Conservation (phyloP, 2,888 invertebrate species). For the Idaea aversata region DNA sequence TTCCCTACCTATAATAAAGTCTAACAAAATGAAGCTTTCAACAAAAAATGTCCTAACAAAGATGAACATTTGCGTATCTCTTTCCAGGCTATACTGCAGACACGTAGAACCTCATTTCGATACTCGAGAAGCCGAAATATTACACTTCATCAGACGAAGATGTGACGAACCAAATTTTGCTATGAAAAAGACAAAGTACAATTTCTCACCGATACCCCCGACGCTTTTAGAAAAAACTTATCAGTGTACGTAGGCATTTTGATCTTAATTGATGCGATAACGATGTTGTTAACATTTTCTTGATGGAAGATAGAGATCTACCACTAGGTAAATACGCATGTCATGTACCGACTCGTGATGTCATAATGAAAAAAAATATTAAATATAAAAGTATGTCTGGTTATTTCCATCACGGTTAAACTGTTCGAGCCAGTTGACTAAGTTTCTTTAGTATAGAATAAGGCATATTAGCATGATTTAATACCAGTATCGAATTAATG, state of each 20-base stretch:
- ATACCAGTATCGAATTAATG: too few species aligned
- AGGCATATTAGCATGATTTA: too few species aligned
- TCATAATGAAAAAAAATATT: too few species aligned
- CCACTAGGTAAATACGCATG: too few species aligned
- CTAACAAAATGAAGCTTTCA: too few species aligned
- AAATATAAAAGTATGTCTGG: too few species aligned
- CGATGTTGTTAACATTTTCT: background rate
- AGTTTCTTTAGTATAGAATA: too few species aligned
- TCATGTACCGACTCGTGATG: too few species aligned
- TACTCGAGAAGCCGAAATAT: conserved; percentile 53
- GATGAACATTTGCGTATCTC: background rate
- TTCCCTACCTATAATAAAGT: too few species aligned
- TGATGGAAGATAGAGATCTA: background rate
- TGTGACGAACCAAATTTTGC: conserved; percentile 58
- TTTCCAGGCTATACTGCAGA: conserved; percentile 65
- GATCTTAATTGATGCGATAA: background rate
- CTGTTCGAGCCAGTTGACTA: too few species aligned
- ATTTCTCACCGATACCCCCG: conserved; percentile 56
- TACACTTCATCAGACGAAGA: conserved; percentile 62
- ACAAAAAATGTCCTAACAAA: background rate
- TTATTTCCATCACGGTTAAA: too few species aligned
- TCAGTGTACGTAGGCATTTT: conserved; percentile 50
- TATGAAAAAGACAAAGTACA: conserved; percentile 56
- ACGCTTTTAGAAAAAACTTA: conserved; percentile 62
- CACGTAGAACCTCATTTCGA: conserved; percentile 66